phyloP scores from a whole-genome alignment of 2,113 vertebrate species.

The Gasterosteus aculeatus region DNA sequence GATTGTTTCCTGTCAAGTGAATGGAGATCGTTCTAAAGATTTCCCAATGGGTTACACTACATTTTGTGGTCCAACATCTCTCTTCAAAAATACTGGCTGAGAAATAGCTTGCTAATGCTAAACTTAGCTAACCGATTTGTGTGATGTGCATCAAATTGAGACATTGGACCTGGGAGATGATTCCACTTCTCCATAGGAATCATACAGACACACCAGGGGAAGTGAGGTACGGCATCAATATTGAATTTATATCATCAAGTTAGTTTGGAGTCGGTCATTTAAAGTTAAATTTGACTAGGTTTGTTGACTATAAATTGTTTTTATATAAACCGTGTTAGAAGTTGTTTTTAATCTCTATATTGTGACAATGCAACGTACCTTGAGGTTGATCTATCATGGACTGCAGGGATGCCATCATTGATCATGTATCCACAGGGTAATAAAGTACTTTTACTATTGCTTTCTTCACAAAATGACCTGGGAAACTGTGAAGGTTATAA shows the following conservation, averaged over 20 bases:
- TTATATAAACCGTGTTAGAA: not conserved
- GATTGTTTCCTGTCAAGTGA: too few relatives aligned
- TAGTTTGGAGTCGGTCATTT: not conserved
- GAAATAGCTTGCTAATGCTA: too few relatives aligned
- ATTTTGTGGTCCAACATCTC: too few relatives aligned
- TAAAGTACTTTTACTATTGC: not conserved
- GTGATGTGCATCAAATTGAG: not conserved
- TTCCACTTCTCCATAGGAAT: too few relatives aligned
- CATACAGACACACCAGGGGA: not conserved
- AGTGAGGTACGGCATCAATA: not conserved
- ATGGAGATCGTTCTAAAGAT: too few relatives aligned
- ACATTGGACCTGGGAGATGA: not conserved
- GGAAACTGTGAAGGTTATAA: not conserved
- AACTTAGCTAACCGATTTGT: not conserved
- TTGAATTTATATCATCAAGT: not conserved
- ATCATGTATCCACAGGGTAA: not conserved
- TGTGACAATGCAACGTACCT: not conserved
- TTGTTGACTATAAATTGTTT: not conserved
- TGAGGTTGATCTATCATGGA: not conserved
- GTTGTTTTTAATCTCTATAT: not conserved
- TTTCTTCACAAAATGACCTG: not conserved
- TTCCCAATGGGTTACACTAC: too few relatives aligned
- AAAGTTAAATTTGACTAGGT: not conserved
- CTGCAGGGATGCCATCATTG: not conserved
- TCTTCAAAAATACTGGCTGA: too few relatives aligned